Percentiles rank a stretch among this genome's conserved stretches.
phyloP scores from a whole-genome alignment of 1,140 invertebrate species.

The Dufourea novaeangliae region DNA sequence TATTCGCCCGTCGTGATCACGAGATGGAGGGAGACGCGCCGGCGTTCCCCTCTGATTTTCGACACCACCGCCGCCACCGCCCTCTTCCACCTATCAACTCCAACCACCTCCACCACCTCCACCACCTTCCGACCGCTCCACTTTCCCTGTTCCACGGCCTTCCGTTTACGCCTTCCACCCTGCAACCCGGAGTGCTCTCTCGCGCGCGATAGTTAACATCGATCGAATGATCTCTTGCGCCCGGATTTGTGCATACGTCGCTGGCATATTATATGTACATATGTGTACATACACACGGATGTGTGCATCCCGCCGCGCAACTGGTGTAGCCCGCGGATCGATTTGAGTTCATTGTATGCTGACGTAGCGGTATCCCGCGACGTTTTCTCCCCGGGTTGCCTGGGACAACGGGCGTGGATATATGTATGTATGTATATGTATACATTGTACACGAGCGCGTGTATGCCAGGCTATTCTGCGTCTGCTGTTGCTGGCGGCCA shows the following conservation, averaged over 20 bases:
- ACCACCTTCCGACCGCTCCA: neutral
- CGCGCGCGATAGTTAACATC: conserved; percentile 10
- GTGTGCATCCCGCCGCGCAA: conserved; percentile 44
- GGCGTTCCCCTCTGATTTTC: conserved; percentile 21
- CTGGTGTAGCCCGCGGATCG: conserved; percentile 54
- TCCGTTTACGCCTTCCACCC: neutral
- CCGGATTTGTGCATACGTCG: conserved; percentile 6
- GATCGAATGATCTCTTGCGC: conserved; percentile 22
- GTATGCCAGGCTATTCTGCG: neutral
- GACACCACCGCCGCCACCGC: neutral
- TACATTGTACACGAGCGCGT: no score
- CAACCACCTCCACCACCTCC: no score
- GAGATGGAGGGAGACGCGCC: no score
- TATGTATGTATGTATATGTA: neutral
- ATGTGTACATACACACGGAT: conserved; percentile 1
- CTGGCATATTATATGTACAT: no score
- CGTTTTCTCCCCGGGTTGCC: conserved; percentile 46
- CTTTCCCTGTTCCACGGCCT: conserved; percentile 16
- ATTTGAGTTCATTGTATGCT: conserved; percentile 62
- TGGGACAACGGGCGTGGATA: conserved; percentile 30
- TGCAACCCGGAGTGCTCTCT: neutral
- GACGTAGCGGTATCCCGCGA: conserved; percentile 16
- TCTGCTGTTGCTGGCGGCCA: conserved; percentile 5
- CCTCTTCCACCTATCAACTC: neutral
- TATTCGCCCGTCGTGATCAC: neutral